A percentile compares a stretch with the other conserved stretches of the same genome.
phyloP scores from a whole-genome alignment of 2,113 vertebrate species.

The Tyrannus savana region DNA sequence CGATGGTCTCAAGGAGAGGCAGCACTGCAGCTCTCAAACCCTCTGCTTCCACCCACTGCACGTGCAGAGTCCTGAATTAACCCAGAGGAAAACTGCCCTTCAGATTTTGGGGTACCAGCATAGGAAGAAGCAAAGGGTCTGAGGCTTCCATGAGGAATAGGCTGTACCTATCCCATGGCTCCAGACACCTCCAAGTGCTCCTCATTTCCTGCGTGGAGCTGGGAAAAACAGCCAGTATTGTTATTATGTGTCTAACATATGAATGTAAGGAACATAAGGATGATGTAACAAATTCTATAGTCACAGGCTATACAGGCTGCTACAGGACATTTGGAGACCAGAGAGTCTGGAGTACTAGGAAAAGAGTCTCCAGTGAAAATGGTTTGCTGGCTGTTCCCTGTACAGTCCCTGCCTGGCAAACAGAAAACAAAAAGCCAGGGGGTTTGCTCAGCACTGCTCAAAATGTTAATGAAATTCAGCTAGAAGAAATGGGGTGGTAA shows the following conservation, averaged over 20 bases:
- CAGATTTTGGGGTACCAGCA: rapidly evolving
- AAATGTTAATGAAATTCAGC: background rate
- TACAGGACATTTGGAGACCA: background rate
- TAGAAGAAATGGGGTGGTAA: background rate
- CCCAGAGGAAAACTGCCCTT: background rate
- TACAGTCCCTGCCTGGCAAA: background rate
- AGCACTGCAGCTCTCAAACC: background rate
- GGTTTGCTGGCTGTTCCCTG: background rate
- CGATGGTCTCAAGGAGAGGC: background rate
- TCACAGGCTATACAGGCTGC: background rate
- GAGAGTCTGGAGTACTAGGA: background rate
- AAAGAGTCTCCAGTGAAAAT: background rate
- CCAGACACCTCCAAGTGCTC: rapidly evolving
- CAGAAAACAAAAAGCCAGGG: rapidly evolving
- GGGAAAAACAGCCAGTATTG: background rate
- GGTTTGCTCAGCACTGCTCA: background rate
- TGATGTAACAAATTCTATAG: background rate
- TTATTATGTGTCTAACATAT: background rate
- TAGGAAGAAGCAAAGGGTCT: background rate
- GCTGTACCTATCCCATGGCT: background rate
- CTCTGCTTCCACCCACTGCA: background rate
- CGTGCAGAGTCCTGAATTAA: background rate
- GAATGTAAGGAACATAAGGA: background rate
- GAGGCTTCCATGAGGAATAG: background rate
- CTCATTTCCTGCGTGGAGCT: background rate